Evolutionary conservation across 2,888 invertebrate genomes (phyloP).

Genomic region (Eucera pruinosa): DNA sequence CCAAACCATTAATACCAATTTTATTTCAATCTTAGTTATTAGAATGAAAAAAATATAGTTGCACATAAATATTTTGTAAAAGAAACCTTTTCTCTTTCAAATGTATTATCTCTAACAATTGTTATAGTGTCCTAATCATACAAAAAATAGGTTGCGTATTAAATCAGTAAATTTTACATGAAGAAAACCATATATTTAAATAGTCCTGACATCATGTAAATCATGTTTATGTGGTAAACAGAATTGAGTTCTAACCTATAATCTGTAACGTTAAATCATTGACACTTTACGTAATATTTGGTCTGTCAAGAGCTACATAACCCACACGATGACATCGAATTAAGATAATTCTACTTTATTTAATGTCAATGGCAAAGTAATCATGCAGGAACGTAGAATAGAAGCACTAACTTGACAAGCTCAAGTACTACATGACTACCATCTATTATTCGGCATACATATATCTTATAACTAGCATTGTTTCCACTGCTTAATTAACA

Average conservation of each 20-base stretch:
- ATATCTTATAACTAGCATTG: no score
- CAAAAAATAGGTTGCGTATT: not conserved
- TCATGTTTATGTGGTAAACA: not conserved
- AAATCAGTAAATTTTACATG: not conserved
- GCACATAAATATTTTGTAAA: no score
- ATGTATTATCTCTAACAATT: no score
- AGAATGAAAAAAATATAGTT: no score
- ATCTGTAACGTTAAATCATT: constrained; percentile 2
- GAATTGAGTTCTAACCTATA: constrained; percentile 26
- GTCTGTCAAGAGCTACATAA: not conserved
- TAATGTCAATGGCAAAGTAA: constrained; percentile 2
- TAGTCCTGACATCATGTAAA: not conserved
- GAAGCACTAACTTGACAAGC: no score
- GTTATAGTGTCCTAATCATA: no score
- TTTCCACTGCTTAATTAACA: no score
- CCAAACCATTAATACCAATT: not conserved
- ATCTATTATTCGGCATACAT: no score
- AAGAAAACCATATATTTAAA: not conserved
- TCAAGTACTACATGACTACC: no score
- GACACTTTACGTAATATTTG: not conserved
- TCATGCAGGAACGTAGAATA: not conserved
- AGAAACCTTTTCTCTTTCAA: no score
- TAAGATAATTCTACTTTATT: not conserved
- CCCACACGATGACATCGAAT: not conserved
- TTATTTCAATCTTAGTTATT: not conserved